A percentile compares a stretch with the other conserved stretches of the same genome.
Evolutionary conservation across 2,797 vertebrate genomes (phyloP).

Genomic region (Brachymystax lenok): DNA sequence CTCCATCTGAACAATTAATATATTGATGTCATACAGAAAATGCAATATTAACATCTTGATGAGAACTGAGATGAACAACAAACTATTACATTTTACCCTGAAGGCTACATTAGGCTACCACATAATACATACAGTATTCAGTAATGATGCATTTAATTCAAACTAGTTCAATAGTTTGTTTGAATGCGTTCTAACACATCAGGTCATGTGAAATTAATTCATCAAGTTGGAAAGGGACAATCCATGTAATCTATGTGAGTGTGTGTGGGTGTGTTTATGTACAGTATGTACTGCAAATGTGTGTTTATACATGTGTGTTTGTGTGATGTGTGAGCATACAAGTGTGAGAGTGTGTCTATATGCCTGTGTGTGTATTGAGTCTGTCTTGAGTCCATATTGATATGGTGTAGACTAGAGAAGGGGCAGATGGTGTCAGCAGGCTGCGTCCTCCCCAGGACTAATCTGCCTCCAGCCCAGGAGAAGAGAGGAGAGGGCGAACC

Average conservation of each 20-base stretch:
- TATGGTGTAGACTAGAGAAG: constrained; percentile 24
- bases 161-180: constrained; percentile 51
- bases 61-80: constrained; percentile 53
- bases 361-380: constrained; percentile 24
- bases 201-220: constrained; percentile 43
- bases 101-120: constrained; percentile 42
- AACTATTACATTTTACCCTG: constrained; percentile 52
- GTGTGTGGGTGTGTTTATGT: no score
- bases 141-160: constrained; percentile 64
- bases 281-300: neutral
- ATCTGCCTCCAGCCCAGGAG: constrained; percentile 79
- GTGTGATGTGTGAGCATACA: neutral
- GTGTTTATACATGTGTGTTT: constrained; percentile 2
- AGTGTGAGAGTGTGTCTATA: neutral
- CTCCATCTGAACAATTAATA: constrained; percentile 17
- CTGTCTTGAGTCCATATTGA: constrained; percentile 46
- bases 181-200: constrained; percentile 35
- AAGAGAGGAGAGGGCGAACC: constrained; percentile 61
- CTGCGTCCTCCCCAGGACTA: constrained; percentile 63
- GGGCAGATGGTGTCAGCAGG: constrained; percentile 81
- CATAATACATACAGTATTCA: constrained; percentile 50
- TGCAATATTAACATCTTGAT: constrained; percentile 46
- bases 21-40: constrained; percentile 55
- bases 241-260: neutral
- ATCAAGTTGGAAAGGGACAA: constrained; percentile 49